Evolutionary conservation across 2,888 invertebrate genomes (phyloP), one percentile per base, ranked within the genome.

Genomic region (Polylopha cassiicola): DNA sequence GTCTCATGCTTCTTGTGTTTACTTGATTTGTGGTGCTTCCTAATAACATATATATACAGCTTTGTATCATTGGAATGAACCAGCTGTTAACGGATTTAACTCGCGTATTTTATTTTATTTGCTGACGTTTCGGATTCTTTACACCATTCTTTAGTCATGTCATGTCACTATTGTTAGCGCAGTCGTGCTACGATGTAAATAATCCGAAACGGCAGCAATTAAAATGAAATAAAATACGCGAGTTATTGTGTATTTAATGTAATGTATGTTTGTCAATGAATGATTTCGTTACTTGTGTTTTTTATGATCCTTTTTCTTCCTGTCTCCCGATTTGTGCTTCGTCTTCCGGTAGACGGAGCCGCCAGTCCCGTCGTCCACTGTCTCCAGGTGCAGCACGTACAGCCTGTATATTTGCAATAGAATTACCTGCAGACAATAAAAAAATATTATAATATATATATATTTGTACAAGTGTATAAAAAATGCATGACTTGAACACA

Each of bases 351-450:
- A 78, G 0, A 79, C 79, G 0, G 82, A 80, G 0, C 75, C 80
- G 0, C 64, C 70, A 2, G 62, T 62, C 4, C 75, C 70, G 22
- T 81, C 74, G 45, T 85, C 66, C 2, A 79, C 67, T 0, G 73
- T 91, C 61, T 93, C 93, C 13, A 91, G 87, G 53, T 94, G 92
- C 0, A 95, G 89, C 0, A 95, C 94, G 62, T 94, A 92, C 0
- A 96, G 82, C 3, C 95, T 86, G 65, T 96, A 96, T 39, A 95
- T 84, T 70, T 96, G 95, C 0, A 98, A 87, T 1, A 95, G 74
- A 44, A 97, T 97, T 5, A 98, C 97, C 70, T 87, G 87, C 73
- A 10, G 87, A 23, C 38, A 36, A 34, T n/a, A 13, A 4, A 4
- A 7, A 22, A 6, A 10, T 3, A 14, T 7, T 2, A 4, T n/a